Base-by-base conservation (phyloP, 2,113 vertebrate species). In the Sigmodon hispidus region DNA sequence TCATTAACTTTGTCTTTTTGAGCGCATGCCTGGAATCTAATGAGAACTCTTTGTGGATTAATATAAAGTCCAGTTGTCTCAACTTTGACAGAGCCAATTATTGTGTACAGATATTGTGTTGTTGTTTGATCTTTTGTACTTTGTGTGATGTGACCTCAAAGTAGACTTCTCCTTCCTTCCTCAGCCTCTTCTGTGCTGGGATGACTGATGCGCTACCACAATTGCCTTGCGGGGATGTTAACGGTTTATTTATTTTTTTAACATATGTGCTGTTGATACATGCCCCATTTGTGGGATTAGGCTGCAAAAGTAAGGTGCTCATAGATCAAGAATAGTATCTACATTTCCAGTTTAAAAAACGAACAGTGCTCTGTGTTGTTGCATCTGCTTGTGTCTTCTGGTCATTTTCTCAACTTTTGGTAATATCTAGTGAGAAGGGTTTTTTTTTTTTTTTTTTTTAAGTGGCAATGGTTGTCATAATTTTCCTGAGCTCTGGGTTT, bases 371-470 rank as follows among this genome's bases (percentile, higher is more conserved):
- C 6, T 40, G 10, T 34, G 29, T 11, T 34, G 31, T 77, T 34
- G 75, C 26, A 52, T 95, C 81, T 55, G 55, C 67, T 69, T 85
- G 52, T 81, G n/a, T 5, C 94, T 4, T 24, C 24, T 85, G 26
- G 80, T 91, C 4, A 34, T 93, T 90, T 92, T 91, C 63, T 73
- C 21, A 19, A 75, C 55, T 72, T 95, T 91, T 94, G 55, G 34
- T 57, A 75, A 31, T 73, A 76, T 89, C 93, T 89, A 80, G 43
- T 87, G 84, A 77, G 11, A 26, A 65, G 8, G 65, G 59, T 93
- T 86, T 24, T 24, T 59, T 59, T 16, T 1, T 24, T 4, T 48
- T 61, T 61, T 61, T 17, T 61, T 31, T 67, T 48, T 12, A n/a
- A 80, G 50, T 26, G 57, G n/a, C 12, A 76, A 57, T 0, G n/a